These are phyloP conservation scores for Cryptus viduatorius DNA, from an alignment of 2,888 invertebrate species.

Conservation along the genomic window DNA sequence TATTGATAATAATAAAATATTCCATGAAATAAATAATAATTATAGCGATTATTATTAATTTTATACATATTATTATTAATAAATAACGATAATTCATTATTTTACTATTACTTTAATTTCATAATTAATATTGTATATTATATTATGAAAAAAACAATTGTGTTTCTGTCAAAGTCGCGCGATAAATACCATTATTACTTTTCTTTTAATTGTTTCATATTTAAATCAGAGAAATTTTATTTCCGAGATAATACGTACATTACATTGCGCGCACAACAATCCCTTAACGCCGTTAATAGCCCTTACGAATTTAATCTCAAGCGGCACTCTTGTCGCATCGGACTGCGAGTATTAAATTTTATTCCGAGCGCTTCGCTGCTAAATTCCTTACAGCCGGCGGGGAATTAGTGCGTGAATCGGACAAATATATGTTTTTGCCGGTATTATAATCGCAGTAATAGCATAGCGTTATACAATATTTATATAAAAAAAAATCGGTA, in stretches of 20 bases:
- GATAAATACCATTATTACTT: neutral
- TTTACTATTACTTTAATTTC: too few species aligned
- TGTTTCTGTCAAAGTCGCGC: too few species aligned
- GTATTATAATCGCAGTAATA: neutral
- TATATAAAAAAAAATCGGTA: neutral
- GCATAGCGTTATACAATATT: neutral
- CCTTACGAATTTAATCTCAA: neutral
- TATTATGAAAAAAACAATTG: too few species aligned
- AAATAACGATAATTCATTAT: too few species aligned
- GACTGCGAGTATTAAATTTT: slow-evolving; percentile 8
- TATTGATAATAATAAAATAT: too few species aligned
- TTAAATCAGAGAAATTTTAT: neutral
- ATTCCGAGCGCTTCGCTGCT: neutral
- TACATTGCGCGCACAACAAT: neutral
- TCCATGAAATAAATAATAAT: too few species aligned
- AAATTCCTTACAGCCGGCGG: neutral
- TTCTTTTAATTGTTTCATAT: neutral
- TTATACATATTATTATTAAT: too few species aligned
- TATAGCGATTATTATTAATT: too few species aligned
- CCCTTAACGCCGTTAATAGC: slow-evolving; percentile 9
- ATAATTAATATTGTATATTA: too few species aligned
- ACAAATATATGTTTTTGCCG: neutral
- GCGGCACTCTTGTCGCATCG: neutral
- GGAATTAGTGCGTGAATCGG: slow-evolving; percentile 7
- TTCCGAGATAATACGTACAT: neutral